Percentiles rank a stretch among this genome's conserved stretches.
These are phyloP conservation scores for Cyclophora albipunctata DNA, from an alignment of 2,888 invertebrate species.

Conservation along the genomic window DNA sequence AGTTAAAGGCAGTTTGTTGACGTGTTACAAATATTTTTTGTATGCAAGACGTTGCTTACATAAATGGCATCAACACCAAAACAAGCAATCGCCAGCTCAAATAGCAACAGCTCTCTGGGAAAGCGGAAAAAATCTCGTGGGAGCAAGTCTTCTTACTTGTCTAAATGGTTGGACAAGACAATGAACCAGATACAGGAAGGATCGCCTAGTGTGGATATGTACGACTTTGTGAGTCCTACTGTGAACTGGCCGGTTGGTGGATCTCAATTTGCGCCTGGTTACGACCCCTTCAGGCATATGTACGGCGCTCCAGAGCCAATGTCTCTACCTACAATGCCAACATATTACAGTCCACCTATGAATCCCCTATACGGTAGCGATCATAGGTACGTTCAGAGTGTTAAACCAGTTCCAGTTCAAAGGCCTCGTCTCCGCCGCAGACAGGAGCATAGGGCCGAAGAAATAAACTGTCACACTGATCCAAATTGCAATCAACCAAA, in stretches of 20 bases:
- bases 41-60: constrained; percentile 20
- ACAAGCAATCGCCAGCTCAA: constrained; percentile 56
- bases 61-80: constrained; percentile 66
- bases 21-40: constrained; percentile 1
- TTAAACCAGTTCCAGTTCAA: constrained; percentile 52
- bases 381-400: constrained; percentile 48
- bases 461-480: constrained; percentile 36
- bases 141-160: constrained; percentile 57
- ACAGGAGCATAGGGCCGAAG: constrained; percentile 46
- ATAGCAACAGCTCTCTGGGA: constrained; percentile 57
- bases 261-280: constrained; percentile 57
- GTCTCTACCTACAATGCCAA: constrained; percentile 78
- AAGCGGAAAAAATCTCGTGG: constrained; percentile 69
- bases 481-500: constrained; percentile 57
- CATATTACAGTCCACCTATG: constrained; percentile 61
- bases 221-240: constrained; percentile 46
- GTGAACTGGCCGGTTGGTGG: constrained; percentile 46
- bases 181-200: constrained; percentile 60
- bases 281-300: constrained; percentile 68
- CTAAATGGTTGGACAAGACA: constrained; percentile 71
- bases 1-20: constrained; percentile 5
- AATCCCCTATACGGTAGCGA: constrained; percentile 46
- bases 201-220: constrained; percentile 55
- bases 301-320: constrained; percentile 77
- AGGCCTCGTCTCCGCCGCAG: constrained; percentile 48